Conservation (phyloP, 1,140 invertebrate genomes). For the Trachymyrmex cornetzi region DNA sequence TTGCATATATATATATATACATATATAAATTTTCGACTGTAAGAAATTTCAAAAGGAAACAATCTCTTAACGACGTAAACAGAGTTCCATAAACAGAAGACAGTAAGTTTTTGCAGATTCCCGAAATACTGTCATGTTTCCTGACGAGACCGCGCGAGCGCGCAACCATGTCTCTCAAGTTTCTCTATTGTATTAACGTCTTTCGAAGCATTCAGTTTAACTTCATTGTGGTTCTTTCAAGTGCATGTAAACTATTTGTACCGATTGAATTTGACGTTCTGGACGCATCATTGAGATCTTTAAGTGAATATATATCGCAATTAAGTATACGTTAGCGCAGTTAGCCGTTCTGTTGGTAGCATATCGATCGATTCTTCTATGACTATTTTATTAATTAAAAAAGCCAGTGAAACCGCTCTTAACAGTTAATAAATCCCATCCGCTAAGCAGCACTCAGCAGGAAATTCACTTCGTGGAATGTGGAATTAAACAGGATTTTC, state of each 20-base stretch:
- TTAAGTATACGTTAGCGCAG: not conserved
- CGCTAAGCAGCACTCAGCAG: not conserved
- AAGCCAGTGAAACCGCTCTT: not conserved
- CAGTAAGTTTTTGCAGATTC: not conserved
- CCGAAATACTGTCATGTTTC: not conserved
- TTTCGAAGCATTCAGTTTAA: not conserved
- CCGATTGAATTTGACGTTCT: not conserved
- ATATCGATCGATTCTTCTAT: not conserved
- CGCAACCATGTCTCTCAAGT: not conserved
- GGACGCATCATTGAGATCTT: too few species aligned
- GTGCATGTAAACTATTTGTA: not conserved
- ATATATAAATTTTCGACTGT: not conserved
- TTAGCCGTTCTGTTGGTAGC: not conserved
- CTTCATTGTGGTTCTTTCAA: not conserved
- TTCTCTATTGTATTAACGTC: not conserved
- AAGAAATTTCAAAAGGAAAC: not conserved
- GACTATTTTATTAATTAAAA: not conserved
- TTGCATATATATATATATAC: not conserved
- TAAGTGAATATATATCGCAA: not conserved
- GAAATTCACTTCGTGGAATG: not conserved
- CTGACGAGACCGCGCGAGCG: not conserved
- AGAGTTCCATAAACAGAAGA: not conserved
- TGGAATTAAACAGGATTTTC: slow-evolving; percentile 5
- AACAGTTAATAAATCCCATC: not conserved
- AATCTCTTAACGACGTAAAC: not conserved